Percentiles rank a stretch among this genome's conserved stretches.
Evolutionary conservation across 2,888 invertebrate genomes (phyloP).

Genomic region (Neria commutata): DNA sequence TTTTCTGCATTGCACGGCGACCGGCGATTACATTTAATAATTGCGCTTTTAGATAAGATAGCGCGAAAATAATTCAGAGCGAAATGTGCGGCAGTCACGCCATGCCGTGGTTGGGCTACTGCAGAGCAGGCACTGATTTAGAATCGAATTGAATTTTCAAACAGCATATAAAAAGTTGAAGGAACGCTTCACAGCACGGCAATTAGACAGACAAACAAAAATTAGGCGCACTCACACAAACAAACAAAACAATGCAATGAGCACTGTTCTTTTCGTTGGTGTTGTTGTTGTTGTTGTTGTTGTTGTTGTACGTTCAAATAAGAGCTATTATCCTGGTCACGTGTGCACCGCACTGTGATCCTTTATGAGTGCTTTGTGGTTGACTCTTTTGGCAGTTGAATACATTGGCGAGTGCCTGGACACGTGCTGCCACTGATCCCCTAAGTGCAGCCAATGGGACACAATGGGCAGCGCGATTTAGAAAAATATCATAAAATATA

Average conservation of each 20-base stretch:
- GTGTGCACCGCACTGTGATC: conserved; percentile 53
- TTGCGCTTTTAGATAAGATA: conserved; percentile 51
- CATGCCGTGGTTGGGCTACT: too few species aligned
- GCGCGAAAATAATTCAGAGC: conserved; percentile 7
- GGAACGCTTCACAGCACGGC: too few species aligned
- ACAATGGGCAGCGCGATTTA: conserved; percentile 12
- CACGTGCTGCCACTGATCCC: conserved; percentile 52
- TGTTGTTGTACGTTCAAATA: background rate
- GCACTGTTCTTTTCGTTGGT: too few species aligned
- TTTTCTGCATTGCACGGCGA: background rate
- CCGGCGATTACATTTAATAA: conserved; percentile 51
- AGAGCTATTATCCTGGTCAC: conserved; percentile 41
- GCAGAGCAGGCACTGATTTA: too few species aligned
- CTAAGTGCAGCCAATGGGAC: conserved; percentile 51
- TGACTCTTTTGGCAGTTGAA: conserved; percentile 38
- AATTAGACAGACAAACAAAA: too few species aligned
- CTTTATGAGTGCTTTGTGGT: conserved; percentile 55
- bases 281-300: background rate
- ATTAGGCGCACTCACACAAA: too few species aligned
- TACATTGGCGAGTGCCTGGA: conserved; percentile 24
- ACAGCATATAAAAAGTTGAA: too few species aligned
- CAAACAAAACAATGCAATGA: too few species aligned
- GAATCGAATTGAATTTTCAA: too few species aligned
- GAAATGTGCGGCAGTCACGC: conserved; percentile 48
- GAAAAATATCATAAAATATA: conserved; percentile 11